phyloP scores from a whole-genome alignment of 1,140 invertebrate genomes.

The Bombus waltoni region DNA sequence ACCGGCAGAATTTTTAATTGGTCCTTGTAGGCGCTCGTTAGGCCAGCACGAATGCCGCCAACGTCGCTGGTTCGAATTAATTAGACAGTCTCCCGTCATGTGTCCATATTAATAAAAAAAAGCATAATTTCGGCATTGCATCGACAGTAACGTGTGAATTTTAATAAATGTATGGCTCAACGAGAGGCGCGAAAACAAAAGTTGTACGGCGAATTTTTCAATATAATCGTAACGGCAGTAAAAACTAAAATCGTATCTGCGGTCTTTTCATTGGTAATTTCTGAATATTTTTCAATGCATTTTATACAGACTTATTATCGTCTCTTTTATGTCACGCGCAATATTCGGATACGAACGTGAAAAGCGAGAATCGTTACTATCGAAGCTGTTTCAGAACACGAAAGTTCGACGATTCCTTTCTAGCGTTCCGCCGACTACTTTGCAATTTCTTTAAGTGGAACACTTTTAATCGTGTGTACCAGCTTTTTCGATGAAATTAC shows the following conservation, averaged over 20 bases:
- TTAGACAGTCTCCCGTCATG: neutral
- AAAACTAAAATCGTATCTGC: neutral
- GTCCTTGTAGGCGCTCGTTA: slow-evolving; percentile 25
- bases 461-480: slow-evolving; percentile 15
- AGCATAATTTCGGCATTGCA: neutral
- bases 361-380: neutral
- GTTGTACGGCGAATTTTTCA: neutral
- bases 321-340: no score
- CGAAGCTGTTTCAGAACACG: neutral
- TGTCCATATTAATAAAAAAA: slow-evolving; percentile 5
- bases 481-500: slow-evolving; percentile 52
- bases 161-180: neutral
- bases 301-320: no score
- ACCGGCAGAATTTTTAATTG: slow-evolving; percentile 52
- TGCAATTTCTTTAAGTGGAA: slow-evolving; percentile 37
- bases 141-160: slow-evolving; percentile 6
- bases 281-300: neutral
- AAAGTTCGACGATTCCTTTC: neutral
- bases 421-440: neutral
- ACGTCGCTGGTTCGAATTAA: neutral
- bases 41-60: neutral
- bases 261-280: neutral
- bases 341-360: no score
- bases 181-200: neutral
- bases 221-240: neutral